Percentiles rank a stretch among this genome's conserved stretches.
These are phyloP conservation scores for Amblyjoppa proteus DNA, from an alignment of 2,888 invertebrate genomes.

Conservation along the genomic window DNA sequence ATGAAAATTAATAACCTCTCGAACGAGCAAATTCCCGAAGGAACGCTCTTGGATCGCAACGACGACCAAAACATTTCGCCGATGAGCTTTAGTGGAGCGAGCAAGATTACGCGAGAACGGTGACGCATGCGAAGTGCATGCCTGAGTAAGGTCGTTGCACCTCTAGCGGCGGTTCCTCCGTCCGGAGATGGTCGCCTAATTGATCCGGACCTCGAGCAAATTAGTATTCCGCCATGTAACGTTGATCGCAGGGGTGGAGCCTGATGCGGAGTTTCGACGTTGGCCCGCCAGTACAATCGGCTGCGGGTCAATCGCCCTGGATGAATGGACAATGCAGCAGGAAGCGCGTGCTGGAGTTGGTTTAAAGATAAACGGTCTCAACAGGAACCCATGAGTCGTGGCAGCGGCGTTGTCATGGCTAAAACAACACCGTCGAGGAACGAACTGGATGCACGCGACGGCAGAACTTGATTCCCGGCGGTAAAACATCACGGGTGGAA, in stretches of 20 bases:
- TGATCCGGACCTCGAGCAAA: constrained; percentile 79
- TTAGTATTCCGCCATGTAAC: constrained; percentile 77
- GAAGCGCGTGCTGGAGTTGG: constrained; percentile 71
- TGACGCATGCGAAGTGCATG: too few relatives aligned
- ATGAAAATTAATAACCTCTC: too few relatives aligned
- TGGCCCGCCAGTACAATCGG: not conserved
- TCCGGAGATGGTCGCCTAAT: constrained; percentile 79
- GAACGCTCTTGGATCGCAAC: too few relatives aligned
- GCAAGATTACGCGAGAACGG: too few relatives aligned
- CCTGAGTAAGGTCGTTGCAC: constrained; percentile 1
- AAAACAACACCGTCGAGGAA: not conserved
- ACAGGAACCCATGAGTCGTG: constrained; percentile 79
- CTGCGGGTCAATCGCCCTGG: too few relatives aligned
- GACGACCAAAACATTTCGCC: too few relatives aligned
- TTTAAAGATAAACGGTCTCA: constrained; percentile 80
- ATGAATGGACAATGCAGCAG: constrained; percentile 7
- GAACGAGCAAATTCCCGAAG: too few relatives aligned
- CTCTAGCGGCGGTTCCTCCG: constrained; percentile 68
- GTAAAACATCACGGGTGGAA: constrained; percentile 31
- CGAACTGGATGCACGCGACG: constrained; percentile 6
- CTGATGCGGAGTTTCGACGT: not conserved
- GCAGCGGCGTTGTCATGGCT: constrained; percentile 48
- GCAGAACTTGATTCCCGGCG: not conserved
- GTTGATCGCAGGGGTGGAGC: constrained; percentile 36
- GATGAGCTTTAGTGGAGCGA: too few relatives aligned